A percentile compares a stretch with the other conserved stretches of the same genome.
Evolutionary conservation across 2,888 invertebrate species (phyloP).

Genomic region (Crepidodera aurea): DNA sequence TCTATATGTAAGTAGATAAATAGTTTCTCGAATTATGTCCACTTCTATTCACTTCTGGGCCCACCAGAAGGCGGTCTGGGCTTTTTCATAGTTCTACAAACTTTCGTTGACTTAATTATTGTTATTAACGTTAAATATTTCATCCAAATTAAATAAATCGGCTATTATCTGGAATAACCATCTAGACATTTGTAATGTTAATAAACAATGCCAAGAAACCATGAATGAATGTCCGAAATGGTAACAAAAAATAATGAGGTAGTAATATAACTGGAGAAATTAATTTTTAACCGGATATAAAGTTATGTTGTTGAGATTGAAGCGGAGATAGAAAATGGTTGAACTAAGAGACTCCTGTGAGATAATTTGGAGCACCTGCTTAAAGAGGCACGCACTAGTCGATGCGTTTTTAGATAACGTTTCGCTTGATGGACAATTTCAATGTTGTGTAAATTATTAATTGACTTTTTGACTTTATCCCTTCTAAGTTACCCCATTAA

Average conservation of each 20-base stretch:
- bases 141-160: slow-evolving; percentile 34
- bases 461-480: slow-evolving; percentile 2
- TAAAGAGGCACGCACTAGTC: slow-evolving; percentile 23
- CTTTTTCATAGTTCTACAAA: neutral
- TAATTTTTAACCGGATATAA: slow-evolving; percentile 40
- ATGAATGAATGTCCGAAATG: slow-evolving; percentile 38
- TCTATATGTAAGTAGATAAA: too few relatives aligned
- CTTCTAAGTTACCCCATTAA: too few relatives aligned
- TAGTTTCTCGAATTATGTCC: neutral
- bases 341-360: slow-evolving; percentile 32
- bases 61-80: neutral
- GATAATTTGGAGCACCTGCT: slow-evolving; percentile 40
- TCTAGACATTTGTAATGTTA: slow-evolving; percentile 39
- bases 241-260: slow-evolving; percentile 39
- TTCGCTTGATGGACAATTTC: slow-evolving; percentile 30
- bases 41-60: neutral
- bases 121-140: slow-evolving; percentile 34
- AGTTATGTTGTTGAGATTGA: slow-evolving; percentile 37
- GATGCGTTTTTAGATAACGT: slow-evolving; percentile 37
- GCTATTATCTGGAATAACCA: slow-evolving; percentile 30
- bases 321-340: slow-evolving; percentile 31
- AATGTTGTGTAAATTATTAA: slow-evolving; percentile 17
- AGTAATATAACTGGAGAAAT: slow-evolving; percentile 29
- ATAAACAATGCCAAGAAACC: slow-evolving; percentile 40
- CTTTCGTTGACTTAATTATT: slow-evolving; percentile 34